Percentiles rank a stretch among this genome's conserved stretches.
Evolutionary conservation across 92 coral and sea anemone species (phyloP).

Genomic region (Chrysogorgia sp.): DNA sequence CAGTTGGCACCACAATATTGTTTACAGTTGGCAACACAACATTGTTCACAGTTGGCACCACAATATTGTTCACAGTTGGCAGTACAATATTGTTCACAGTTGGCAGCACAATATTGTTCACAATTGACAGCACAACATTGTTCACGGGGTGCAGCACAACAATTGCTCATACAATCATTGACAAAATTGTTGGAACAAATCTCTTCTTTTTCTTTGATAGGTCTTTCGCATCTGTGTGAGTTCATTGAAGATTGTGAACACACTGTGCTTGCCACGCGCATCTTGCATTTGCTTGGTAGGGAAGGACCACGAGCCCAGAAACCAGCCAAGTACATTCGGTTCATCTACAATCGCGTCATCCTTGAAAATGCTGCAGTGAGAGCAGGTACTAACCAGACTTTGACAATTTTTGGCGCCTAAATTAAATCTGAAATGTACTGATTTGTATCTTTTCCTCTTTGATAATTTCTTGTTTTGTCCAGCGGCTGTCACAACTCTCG

Average conservation of each 20-base stretch:
- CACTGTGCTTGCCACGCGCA: slow-evolving; percentile 95
- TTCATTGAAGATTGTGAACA: slow-evolving; percentile 99
- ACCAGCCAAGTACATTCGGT: slow-evolving; percentile 91
- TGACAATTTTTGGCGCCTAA: too few relatives aligned
- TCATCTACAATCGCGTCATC: slow-evolving; percentile 95
- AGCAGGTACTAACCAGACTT: slow-evolving; percentile 68
- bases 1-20: too few relatives aligned
- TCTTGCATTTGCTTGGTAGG: slow-evolving; percentile 92
- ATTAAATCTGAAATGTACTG: too few relatives aligned
- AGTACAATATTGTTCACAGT: too few relatives aligned
- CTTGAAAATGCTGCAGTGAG: slow-evolving; percentile 98
- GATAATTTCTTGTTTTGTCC: neutral
- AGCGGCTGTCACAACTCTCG: slow-evolving; percentile 98
- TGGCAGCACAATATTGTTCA: too few relatives aligned
- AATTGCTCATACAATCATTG: neutral
- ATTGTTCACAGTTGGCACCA: too few relatives aligned
- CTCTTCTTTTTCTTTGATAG: slow-evolving; percentile 32
- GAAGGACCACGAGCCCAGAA: slow-evolving; percentile 97
- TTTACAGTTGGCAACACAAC: too few relatives aligned
- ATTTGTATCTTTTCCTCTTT: neutral
- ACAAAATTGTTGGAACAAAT: neutral
- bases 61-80: too few relatives aligned
- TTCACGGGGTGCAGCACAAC: too few relatives aligned
- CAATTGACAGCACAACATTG: too few relatives aligned
- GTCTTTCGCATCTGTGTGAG: slow-evolving; percentile 97